Conservation (phyloP, 2,797 vertebrate genomes). For the Peromyscus aztecus region DNA sequence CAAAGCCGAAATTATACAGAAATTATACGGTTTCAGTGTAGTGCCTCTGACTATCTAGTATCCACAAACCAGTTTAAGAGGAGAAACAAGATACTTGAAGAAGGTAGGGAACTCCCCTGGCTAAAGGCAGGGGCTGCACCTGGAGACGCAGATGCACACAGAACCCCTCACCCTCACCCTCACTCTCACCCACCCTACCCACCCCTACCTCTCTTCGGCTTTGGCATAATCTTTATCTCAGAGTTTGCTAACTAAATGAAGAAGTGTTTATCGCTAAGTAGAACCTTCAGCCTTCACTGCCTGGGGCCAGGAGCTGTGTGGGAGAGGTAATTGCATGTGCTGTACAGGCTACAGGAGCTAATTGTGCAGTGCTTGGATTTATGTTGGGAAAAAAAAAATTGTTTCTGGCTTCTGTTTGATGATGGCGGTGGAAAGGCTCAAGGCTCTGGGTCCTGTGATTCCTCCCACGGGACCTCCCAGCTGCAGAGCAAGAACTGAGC, state of each 20-base stretch:
- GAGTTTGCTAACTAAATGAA: slow-evolving; percentile 33
- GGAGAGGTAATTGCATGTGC: neutral
- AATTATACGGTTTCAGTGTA: neutral
- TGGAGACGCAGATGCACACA: neutral
- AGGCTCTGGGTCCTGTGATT: neutral
- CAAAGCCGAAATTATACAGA: slow-evolving; percentile 21
- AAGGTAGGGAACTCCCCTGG: neutral
- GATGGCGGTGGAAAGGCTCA: neutral
- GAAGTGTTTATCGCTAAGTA: slow-evolving; percentile 3
- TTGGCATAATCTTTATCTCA: neutral
- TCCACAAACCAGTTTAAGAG: slow-evolving; percentile 20
- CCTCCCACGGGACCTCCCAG: neutral
- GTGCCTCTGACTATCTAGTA: neutral
- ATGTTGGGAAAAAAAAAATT: neutral
- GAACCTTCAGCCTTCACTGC: slow-evolving; percentile 9
- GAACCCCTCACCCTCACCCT: neutral
- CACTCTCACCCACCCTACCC: neutral
- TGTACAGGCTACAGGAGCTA: neutral
- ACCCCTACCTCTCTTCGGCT: neutral
- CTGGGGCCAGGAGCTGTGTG: neutral
- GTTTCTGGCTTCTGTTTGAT: neutral
- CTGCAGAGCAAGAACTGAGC: no score
- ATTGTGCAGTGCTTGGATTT: neutral
- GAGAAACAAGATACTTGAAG: neutral
- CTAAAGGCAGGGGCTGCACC: neutral